phyloP scores from a whole-genome alignment of 2,888 invertebrate genomes.

The Neoaliturus tenellus region DNA sequence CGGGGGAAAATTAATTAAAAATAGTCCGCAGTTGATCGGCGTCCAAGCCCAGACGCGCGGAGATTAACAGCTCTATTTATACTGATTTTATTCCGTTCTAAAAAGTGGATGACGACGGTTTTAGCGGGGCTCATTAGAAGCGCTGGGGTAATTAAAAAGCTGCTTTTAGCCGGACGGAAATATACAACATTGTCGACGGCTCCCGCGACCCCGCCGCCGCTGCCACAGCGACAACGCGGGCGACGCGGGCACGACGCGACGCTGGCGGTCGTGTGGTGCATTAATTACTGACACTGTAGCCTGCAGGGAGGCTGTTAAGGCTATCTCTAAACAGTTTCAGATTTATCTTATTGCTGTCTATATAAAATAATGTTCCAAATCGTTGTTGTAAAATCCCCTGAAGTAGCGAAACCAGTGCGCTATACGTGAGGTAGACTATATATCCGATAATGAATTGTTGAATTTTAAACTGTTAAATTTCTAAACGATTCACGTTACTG shows the following conservation, averaged over 20 bases:
- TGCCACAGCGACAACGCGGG: not conserved
- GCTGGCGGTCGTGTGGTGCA: not conserved
- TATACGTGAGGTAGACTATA: too few relatives aligned
- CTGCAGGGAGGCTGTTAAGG: too few relatives aligned
- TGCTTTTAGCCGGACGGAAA: conserved; percentile 41
- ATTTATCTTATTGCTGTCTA: too few relatives aligned
- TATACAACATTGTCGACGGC: conserved; percentile 37
- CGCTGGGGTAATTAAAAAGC: conserved; percentile 40
- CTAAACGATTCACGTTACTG: too few relatives aligned
- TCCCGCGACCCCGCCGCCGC: not conserved
- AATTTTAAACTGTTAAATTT: too few relatives aligned
- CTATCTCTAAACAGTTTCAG: too few relatives aligned
- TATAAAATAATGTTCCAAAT: too few relatives aligned
- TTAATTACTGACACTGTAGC: too few relatives aligned
- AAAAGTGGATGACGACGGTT: conserved; percentile 34
- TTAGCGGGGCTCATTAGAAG: conserved; percentile 22
- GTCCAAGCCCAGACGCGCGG: not conserved
- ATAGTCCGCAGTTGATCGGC: conserved; percentile 14
- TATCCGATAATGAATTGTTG: too few relatives aligned
- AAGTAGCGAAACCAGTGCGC: too few relatives aligned
- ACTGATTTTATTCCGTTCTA: conserved; percentile 19
- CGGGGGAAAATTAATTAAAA: conserved; percentile 36
- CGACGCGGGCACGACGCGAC: not conserved
- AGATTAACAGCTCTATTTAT: conserved; percentile 44
- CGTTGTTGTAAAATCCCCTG: too few relatives aligned